A percentile compares a stretch with the other conserved stretches of the same genome.
Evolutionary conservation across 2,888 invertebrate species (phyloP).

Genomic region (Pinctada fucata): DNA sequence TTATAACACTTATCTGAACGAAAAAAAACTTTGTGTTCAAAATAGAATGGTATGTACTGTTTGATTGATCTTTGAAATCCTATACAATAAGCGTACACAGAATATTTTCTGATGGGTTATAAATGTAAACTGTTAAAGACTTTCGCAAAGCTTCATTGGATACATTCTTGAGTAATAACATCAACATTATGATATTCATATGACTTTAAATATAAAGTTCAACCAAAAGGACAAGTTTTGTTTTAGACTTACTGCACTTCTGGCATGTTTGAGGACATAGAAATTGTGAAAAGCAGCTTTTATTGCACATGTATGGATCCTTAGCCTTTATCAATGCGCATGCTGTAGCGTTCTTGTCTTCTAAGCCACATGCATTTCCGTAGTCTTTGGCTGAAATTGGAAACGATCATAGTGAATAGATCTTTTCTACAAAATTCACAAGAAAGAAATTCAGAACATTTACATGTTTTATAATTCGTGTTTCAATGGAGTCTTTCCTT

Average conservation of each 20-base stretch:
- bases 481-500: no score
- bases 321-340: not conserved
- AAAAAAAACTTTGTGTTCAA: not conserved
- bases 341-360: slow-evolving; percentile 1
- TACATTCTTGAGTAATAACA: no score
- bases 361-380: slow-evolving; percentile 3
- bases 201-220: no score
- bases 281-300: slow-evolving; percentile 16
- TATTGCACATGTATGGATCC: slow-evolving; percentile 5
- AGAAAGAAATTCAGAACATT: not conserved
- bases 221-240: no score
- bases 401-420: no score
- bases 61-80: not conserved
- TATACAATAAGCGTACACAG: not conserved
- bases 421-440: no score
- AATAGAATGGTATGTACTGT: not conserved
- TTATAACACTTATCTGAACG: slow-evolving; percentile 14
- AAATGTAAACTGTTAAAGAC: no score
- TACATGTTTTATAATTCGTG: not conserved
- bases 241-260: slow-evolving; percentile 17
- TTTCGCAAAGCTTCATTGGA: no score
- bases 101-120: no score
- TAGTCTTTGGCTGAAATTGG: slow-evolving; percentile 13
- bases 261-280: slow-evolving; percentile 15
- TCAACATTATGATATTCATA: no score